Evolutionary conservation across 2,888 invertebrate species (phyloP).

Genomic region (Laothoe populi): DNA sequence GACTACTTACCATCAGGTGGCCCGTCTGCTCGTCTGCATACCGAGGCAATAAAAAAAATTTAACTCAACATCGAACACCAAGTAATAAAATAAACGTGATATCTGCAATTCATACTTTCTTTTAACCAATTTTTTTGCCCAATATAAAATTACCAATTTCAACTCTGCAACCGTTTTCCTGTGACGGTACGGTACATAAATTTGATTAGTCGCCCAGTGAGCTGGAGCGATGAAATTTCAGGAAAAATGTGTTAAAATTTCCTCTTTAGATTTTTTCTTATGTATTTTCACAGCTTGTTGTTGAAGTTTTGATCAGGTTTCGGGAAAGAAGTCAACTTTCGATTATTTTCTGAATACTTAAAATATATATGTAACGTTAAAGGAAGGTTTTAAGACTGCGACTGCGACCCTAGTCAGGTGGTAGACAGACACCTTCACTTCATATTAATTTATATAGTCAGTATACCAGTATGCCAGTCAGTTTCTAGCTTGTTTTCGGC

Average conservation of each 20-base stretch:
- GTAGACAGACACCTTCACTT: no score
- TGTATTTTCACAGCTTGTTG: not conserved
- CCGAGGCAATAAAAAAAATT: no score
- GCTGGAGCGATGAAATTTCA: constrained; percentile 28
- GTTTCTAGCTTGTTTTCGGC: no score
- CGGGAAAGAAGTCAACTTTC: not conserved
- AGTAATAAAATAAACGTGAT: not conserved
- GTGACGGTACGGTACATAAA: constrained; percentile 33
- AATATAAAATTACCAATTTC: constrained; percentile 7
- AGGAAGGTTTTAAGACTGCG: no score
- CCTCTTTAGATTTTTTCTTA: not conserved
- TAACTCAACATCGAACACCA: constrained; percentile 2
- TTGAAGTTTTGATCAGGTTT: not conserved
- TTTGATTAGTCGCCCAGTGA: constrained; percentile 39
- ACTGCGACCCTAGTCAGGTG: no score
- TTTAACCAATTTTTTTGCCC: not conserved
- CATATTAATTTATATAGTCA: no score
- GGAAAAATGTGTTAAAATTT: constrained; percentile 6
- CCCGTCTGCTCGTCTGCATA: no score
- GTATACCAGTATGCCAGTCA: no score
- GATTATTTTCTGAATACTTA: no score
- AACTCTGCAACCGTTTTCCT: not conserved
- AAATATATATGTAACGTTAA: no score
- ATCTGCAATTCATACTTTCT: constrained; percentile 9
- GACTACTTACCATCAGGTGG: no score